Evolutionary conservation across 2,888 invertebrate genomes (phyloP).

Genomic region (Rhimphoctona megacephalus): DNA sequence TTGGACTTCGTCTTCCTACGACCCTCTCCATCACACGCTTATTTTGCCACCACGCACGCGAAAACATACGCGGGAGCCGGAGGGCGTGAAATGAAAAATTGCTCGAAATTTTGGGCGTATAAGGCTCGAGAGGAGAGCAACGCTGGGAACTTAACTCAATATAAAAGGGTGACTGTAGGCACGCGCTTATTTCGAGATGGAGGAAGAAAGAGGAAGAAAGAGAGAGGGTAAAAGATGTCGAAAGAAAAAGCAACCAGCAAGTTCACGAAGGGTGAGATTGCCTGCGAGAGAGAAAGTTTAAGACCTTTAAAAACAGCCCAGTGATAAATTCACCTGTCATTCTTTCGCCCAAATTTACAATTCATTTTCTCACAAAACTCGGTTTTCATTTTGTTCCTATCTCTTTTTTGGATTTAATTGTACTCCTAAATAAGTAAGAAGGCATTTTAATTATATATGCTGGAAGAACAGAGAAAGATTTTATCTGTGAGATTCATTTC

Average conservation of each 20-base stretch:
- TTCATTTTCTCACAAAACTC: conserved; percentile 56
- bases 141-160: conserved; percentile 67
- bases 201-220: conserved; percentile 19
- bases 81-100: conserved; percentile 74
- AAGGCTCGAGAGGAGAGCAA: conserved; percentile 42
- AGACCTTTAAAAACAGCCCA: conserved; percentile 63
- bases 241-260: conserved; percentile 37
- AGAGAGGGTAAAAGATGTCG: conserved; percentile 25
- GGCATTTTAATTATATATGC: conserved; percentile 8
- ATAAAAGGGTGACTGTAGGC: conserved; percentile 66
- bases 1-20: conserved; percentile 33
- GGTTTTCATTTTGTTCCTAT: conserved; percentile 27
- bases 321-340: conserved; percentile 67
- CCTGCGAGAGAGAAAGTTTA: conserved; percentile 60
- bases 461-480: conserved; percentile 12
- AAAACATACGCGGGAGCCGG: conserved; percentile 44
- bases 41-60: conserved; percentile 49
- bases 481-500: conserved; percentile 1
- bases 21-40: conserved; percentile 49
- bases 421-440: conserved; percentile 20
- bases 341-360: conserved; percentile 60
- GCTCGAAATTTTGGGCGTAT: conserved; percentile 71
- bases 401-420: conserved; percentile 24
- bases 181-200: conserved; percentile 45
- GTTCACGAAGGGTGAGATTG: conserved; percentile 62